phyloP scores from a whole-genome alignment of 2,113 vertebrate species.

The Bubalus kerabau region DNA sequence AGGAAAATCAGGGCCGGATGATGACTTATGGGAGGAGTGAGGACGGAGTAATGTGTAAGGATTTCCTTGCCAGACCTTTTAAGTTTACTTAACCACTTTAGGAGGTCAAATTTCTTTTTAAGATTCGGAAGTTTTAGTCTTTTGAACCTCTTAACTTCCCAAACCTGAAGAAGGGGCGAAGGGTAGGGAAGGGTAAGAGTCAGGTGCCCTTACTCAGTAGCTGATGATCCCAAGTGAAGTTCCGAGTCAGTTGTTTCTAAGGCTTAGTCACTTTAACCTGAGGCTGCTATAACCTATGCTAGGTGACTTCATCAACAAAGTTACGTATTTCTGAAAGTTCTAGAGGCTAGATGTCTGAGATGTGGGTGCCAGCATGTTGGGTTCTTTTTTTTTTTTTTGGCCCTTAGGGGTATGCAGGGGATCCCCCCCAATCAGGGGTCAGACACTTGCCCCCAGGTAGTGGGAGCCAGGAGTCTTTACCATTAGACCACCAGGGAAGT shows the following conservation, averaged over 20 bases:
- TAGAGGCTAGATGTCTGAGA: not conserved
- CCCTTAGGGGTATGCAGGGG: not conserved
- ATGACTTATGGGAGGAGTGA: not conserved
- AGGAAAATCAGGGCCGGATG: not conserved
- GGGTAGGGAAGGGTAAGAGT: not conserved
- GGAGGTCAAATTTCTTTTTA: not conserved
- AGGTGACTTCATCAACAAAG: not conserved
- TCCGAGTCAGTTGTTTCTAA: not conserved
- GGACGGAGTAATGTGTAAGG: not conserved
- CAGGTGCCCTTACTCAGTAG: not conserved
- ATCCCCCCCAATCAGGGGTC: not conserved
- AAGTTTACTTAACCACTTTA: conserved; percentile 9
- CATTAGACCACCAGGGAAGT: not conserved
- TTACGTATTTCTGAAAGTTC: not conserved
- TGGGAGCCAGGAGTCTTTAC: not conserved
- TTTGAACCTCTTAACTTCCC: not conserved
- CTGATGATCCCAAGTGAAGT: not conserved
- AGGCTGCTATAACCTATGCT: not conserved
- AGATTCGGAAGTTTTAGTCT: not conserved
- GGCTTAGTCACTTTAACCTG: not conserved
- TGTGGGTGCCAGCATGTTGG: not conserved
- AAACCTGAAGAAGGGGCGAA: not conserved
- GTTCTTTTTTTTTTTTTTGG: not conserved
- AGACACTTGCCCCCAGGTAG: not conserved
- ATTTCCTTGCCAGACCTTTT: conserved; percentile 20